A percentile compares a stretch with the other conserved stretches of the same genome.
phyloP scores from a whole-genome alignment of 2,113 vertebrate species.

The Hippopotamus amphibius region DNA sequence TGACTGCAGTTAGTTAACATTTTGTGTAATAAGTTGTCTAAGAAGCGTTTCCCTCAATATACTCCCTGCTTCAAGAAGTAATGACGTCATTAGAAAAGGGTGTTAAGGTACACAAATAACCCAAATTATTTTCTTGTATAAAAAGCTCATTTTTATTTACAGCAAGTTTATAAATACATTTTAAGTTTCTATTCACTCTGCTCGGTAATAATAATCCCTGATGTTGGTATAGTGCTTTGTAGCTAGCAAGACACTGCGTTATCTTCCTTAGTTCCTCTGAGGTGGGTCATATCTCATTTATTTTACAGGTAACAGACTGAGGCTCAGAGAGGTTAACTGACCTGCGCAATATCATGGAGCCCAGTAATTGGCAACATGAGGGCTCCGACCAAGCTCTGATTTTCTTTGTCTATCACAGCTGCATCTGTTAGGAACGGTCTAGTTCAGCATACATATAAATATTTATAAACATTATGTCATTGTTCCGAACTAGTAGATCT shows the following conservation, averaged over 20 bases:
- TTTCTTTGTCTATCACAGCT: slow-evolving; percentile 57
- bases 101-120: not conserved
- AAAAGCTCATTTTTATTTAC: slow-evolving; percentile 26
- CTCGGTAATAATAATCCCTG: not conserved
- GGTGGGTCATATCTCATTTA: not conserved
- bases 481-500: slow-evolving; percentile 7
- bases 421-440: slow-evolving; percentile 18
- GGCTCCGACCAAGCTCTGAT: not conserved
- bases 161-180: not conserved
- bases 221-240: not conserved
- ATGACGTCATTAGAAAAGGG: not conserved
- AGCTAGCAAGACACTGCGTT: not conserved
- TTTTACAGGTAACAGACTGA: not conserved
- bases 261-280: slow-evolving; percentile 6
- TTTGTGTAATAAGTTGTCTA: not conserved
- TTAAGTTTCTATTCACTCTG: not conserved
- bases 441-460: slow-evolving; percentile 58
- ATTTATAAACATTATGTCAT: slow-evolving; percentile 67
- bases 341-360: not conserved
- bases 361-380: slow-evolving; percentile 34
- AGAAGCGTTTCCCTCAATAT: not conserved
- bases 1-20: not conserved
- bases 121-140: not conserved
- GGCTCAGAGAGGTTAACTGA: slow-evolving; percentile 7
- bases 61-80: not conserved